phyloP scores from a whole-genome alignment of 2,888 invertebrate species.

The Mesorhabditis sp. region DNA sequence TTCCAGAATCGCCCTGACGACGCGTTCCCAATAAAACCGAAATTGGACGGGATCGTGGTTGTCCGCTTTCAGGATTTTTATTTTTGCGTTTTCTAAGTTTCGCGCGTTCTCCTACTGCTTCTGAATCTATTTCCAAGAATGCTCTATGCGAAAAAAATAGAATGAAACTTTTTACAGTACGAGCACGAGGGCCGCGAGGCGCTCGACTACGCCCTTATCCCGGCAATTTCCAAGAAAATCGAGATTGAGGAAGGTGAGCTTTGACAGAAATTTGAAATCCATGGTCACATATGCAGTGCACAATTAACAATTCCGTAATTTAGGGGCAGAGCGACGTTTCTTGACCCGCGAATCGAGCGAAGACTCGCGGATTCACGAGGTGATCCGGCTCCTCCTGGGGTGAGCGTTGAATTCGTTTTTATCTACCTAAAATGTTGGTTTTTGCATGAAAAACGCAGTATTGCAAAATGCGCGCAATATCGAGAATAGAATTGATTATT shows the following conservation, averaged over 20 bases:
- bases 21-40: too few relatives aligned
- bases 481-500: too few relatives aligned
- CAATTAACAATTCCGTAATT: slow-evolving; percentile 10
- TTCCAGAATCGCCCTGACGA: too few relatives aligned
- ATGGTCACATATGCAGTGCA: not conserved
- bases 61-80: too few relatives aligned
- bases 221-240: slow-evolving; percentile 44
- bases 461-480: too few relatives aligned
- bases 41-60: too few relatives aligned
- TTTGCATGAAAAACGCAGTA: too few relatives aligned
- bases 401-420: not conserved
- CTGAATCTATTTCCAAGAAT: too few relatives aligned
- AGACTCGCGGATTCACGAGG: slow-evolving; percentile 69
- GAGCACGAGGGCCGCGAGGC: slow-evolving; percentile 56
- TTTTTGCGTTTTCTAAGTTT: too few relatives aligned
- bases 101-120: too few relatives aligned
- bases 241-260: slow-evolving; percentile 68
- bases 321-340: slow-evolving; percentile 89
- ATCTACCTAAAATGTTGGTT: too few relatives aligned
- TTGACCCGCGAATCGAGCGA: slow-evolving; percentile 83
- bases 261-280: not conserved
- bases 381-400: slow-evolving; percentile 69
- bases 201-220: slow-evolving; percentile 50
- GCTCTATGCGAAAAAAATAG: not conserved
- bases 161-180: slow-evolving; percentile 24